These are phyloP conservation scores for Huso huso DNA, from an alignment of 2,797 vertebrate genomes.

Conservation along the genomic window DNA sequence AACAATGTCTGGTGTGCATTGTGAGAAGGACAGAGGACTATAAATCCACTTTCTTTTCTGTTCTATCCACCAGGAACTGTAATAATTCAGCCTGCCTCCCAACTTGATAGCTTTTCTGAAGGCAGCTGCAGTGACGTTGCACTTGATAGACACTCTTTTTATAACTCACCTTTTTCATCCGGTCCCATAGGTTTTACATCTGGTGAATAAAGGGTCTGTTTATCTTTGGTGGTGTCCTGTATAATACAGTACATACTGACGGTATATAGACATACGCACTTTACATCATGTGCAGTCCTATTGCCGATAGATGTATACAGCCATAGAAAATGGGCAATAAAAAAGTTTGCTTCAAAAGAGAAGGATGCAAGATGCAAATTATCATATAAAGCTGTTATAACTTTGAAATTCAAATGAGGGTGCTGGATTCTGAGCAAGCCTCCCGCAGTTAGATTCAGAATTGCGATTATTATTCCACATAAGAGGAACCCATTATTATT, in stretches of 20 bases:
- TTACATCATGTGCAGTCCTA: not conserved
- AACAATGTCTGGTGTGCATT: slow-evolving; percentile 49
- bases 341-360: slow-evolving; percentile 37
- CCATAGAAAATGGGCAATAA: not conserved
- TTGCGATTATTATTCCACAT: slow-evolving; percentile 59
- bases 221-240: no score
- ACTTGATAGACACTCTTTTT: slow-evolving; percentile 51
- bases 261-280: no score
- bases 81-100: slow-evolving; percentile 54
- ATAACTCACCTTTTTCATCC: no score
- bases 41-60: slow-evolving; percentile 45
- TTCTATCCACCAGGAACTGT: slow-evolving; percentile 47
- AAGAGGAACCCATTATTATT: slow-evolving; percentile 53
- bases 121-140: slow-evolving; percentile 49
- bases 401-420: slow-evolving; percentile 68
- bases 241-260: no score
- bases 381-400: slow-evolving; percentile 50
- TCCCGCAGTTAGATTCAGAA: slow-evolving; percentile 47
- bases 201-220: no score
- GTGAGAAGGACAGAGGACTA: slow-evolving; percentile 44
- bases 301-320: not conserved
- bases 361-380: slow-evolving; percentile 54
- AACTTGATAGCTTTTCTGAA: slow-evolving; percentile 56
- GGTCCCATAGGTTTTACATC: no score
- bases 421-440: slow-evolving; percentile 43